Base-by-base conservation (phyloP, 2,888 invertebrate species). In the Cryptosula pallasiana region DNA sequence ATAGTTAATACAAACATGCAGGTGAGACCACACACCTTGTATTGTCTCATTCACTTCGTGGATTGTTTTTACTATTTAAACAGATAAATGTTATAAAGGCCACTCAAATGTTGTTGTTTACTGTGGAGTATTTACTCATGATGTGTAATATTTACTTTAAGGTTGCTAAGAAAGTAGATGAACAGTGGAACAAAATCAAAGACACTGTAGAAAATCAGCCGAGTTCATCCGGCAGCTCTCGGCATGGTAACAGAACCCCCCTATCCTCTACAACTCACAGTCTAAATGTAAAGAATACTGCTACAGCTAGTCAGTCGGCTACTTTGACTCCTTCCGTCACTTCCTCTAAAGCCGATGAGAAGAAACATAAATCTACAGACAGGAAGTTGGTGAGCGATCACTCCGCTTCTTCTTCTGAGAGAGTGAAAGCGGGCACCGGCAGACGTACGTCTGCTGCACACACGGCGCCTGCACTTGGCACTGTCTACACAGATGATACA, bases 91-190 rank as follows among this genome's bases (percentile, higher is more conserved):
- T n/a, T n/a, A n/a, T n/a, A n/a, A n/a, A n/a, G n/a, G n/a, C n/a
- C n/a, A n/a, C n/a, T n/a, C n/a, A n/a, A n/a, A n/a, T n/a, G n/a
- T n/a, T n/a, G n/a, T n/a, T n/a, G n/a, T n/a, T n/a, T n/a, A n/a
- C n/a, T n/a, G n/a, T n/a, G n/a, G n/a, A n/a, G n/a, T n/a, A n/a
- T n/a, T n/a, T n/a, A n/a, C n/a, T n/a, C n/a, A n/a, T n/a, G n/a
- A n/a, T n/a, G n/a, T n/a, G n/a, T n/a, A n/a, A n/a, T n/a, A n/a
- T n/a, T n/a, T n/a, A n/a, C n/a, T n/a, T n/a, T n/a, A 20, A 63
- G 63, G 63, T 63, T 2, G 63, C 63, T n/a, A 63, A 63, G 63
- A 63, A 63, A 63, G 63, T 63, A 5, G 63, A 63, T 63, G 63
- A 63, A 32, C 29, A 63, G 63, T 63, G 63, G 63, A 63, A 9